Base-by-base conservation (phyloP, 2,888 invertebrate genomes). In the Tetheella fluctuosa region DNA sequence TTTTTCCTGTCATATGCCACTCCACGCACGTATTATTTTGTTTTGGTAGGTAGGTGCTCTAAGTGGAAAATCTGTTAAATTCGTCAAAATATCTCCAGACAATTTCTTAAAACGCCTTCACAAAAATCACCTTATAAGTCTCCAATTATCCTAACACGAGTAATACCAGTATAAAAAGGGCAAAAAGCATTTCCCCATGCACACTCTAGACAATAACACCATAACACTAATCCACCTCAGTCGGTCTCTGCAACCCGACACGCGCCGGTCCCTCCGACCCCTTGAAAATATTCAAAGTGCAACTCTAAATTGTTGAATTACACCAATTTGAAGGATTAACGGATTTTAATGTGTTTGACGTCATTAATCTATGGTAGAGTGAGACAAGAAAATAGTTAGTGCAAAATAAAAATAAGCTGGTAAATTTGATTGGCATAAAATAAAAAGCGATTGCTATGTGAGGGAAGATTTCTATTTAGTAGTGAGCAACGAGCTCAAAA, bases 181-280 rank as follows among this genome's bases (percentile, higher is more conserved):
- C 34, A 52, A 52, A 58, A 58, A 30, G 52, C 34, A 34, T 34
- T 34, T 34, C 52, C 28, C 48, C 57, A 23, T 48, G 15, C 30
- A 20, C 3, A 42, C 59, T 59, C 58, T 66, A 67, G 71, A 82
- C 83, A 84, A 83, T 84, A 79, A 80, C 76, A 79, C 74, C 70
- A 79, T 85, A 74, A 85, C 77, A 74, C 74, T 86, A 85, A 85
- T 81, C 84, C 81, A 71, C 74, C 74, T 68, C 70, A 62, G 65
- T 48, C 66, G 73, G 71, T 71, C 39, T n/a, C 37, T 69, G 59
- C 69, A 68, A 70, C 63, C 74, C 70, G 69, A 61, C 74, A 77
- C 74, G 76, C 74, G 69, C 63, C 68, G 28, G 68, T 70, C 74
- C 71, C 74, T 72, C 72, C 68, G 67, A 66, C 71, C 67, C 62